Evolutionary conservation across 2,797 vertebrate species (phyloP).

Genomic region (Halcyon smyrnensis): DNA sequence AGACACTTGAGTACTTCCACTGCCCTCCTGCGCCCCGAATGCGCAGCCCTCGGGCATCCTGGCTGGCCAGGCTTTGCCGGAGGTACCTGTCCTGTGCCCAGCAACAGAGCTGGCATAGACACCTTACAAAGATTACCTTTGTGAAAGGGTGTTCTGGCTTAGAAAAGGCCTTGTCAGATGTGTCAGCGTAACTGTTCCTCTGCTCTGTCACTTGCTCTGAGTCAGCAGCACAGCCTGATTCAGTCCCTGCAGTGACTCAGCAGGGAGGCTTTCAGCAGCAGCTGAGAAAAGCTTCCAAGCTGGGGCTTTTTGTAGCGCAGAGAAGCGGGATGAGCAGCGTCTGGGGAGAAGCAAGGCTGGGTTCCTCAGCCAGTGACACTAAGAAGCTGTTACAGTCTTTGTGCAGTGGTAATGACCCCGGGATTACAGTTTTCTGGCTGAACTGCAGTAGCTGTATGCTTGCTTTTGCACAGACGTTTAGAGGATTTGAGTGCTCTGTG

Average conservation of each 20-base stretch:
- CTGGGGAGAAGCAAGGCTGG: background rate
- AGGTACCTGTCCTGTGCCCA: background rate
- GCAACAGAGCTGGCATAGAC: background rate
- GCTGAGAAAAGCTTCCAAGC: background rate
- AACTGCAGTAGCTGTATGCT: background rate
- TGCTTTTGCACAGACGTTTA: background rate
- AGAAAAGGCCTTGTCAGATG: background rate
- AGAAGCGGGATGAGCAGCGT: background rate
- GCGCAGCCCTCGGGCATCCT: background rate
- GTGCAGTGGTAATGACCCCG: background rate
- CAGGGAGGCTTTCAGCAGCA: background rate
- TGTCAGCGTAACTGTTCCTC: background rate
- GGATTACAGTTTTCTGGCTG: background rate
- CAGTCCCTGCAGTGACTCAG: constrained; percentile 54
- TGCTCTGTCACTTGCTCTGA: constrained; percentile 19
- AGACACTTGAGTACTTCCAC: background rate
- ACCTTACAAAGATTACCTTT: background rate
- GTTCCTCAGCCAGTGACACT: background rate
- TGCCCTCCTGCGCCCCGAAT: rapidly evolving
- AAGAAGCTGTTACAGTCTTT: rapidly evolving
- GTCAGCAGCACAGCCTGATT: constrained; percentile 51
- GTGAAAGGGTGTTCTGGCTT: background rate
- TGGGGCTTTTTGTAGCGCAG: background rate
- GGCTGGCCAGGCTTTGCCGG: background rate
- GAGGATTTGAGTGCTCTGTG: background rate